phyloP scores from a whole-genome alignment of 2,888 invertebrate species.

The Hypsopygia costalis region DNA sequence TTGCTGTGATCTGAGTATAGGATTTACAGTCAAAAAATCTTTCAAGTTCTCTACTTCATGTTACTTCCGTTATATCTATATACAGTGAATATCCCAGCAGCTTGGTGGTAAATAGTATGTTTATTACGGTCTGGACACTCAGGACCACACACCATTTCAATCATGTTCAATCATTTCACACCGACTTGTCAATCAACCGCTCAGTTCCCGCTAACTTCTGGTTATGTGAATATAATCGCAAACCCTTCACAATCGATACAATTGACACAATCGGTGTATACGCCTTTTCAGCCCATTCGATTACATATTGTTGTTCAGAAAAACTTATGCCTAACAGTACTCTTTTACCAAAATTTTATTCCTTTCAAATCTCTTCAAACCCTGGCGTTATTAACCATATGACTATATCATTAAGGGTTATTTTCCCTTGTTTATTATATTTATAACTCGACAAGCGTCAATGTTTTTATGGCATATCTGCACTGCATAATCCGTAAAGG shows the following conservation, averaged over 20 bases:
- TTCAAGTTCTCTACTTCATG: too few species aligned
- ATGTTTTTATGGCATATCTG: constrained; percentile 11
- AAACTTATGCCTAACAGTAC: constrained; percentile 35
- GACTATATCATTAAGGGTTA: neutral
- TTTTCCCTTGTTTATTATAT: neutral
- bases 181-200: constrained; percentile 20
- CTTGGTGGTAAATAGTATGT: too few species aligned
- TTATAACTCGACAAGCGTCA: constrained; percentile 13
- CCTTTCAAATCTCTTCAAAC: constrained; percentile 1
- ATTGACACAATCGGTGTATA: constrained; percentile 50
- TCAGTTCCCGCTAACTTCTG: constrained; percentile 19
- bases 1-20: too few species aligned
- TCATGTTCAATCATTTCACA: constrained; percentile 11
- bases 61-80: too few species aligned
- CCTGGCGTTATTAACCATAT: neutral
- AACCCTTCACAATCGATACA: constrained; percentile 38
- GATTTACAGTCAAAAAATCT: too few species aligned
- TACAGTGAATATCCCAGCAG: too few species aligned
- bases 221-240: constrained; percentile 47
- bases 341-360: constrained; percentile 27
- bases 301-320: constrained; percentile 19
- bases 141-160: constrained; percentile 10
- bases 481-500: constrained; percentile 25
- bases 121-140: too few species aligned
- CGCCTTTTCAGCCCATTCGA: constrained; percentile 30